Percentiles rank a stretch among this genome's conserved stretches.
Evolutionary conservation across 2,113 vertebrate genomes (phyloP).

Genomic region (Atractosteus spatula): DNA sequence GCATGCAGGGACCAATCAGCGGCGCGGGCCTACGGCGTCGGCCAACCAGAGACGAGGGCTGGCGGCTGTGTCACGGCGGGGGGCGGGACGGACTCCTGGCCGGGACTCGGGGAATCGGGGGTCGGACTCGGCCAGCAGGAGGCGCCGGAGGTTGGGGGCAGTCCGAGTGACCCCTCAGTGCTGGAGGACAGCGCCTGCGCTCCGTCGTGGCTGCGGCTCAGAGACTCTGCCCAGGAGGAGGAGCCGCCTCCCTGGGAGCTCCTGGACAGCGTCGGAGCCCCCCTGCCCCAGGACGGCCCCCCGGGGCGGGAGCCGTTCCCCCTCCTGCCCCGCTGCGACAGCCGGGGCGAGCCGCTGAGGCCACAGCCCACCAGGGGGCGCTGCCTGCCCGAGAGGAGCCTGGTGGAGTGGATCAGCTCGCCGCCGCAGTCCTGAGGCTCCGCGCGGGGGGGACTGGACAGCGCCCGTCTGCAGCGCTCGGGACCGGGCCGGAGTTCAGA

Average conservation of each 20-base stretch:
- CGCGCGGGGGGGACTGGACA: no score
- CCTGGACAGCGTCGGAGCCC: background rate
- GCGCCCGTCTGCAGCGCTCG: no score
- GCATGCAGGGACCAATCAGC: no score
- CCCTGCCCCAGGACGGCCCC: background rate
- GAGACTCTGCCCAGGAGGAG: constrained; percentile 11
- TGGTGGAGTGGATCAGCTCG: constrained; percentile 60
- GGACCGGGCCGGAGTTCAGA: no score
- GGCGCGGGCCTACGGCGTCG: background rate
- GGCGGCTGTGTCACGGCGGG: constrained; percentile 27
- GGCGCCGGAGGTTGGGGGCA: no score
- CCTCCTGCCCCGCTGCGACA: background rate
- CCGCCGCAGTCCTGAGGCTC: constrained; percentile 13
- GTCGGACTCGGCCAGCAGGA: constrained; percentile 32
- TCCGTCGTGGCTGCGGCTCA: background rate
- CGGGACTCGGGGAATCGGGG: constrained; percentile 39
- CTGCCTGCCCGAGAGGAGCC: constrained; percentile 39
- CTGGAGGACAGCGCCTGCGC: constrained; percentile 35
- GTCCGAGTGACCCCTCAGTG: constrained; percentile 22
- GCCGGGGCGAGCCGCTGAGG: constrained; percentile 3
- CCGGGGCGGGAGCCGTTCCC: background rate
- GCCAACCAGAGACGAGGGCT: constrained; percentile 36
- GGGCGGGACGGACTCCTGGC: constrained; percentile 12
- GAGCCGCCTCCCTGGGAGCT: background rate
- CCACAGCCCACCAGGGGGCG: constrained; percentile 9